phyloP scores from a whole-genome alignment of 2,113 vertebrate species.

The Pomatorhinus ruficollis region DNA sequence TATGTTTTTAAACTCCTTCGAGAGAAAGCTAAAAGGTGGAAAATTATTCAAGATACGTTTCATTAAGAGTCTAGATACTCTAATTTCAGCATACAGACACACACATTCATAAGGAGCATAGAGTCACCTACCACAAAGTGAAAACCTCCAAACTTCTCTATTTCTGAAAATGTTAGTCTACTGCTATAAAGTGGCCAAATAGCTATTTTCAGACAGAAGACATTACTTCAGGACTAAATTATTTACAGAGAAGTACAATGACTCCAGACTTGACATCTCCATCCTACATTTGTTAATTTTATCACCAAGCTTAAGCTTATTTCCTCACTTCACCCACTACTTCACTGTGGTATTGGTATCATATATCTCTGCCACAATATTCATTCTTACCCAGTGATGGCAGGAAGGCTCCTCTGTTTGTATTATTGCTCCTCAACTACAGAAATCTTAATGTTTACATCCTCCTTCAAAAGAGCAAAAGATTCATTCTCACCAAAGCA shows the following conservation, averaged over 20 bases:
- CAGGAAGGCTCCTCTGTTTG: not conserved
- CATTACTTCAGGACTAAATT: constrained; percentile 16
- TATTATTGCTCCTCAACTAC: accelerated
- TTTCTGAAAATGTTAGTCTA: not conserved
- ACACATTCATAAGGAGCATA: not conserved
- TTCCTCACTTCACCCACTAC: constrained; percentile 28
- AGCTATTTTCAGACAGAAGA: constrained; percentile 10
- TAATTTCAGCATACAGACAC: not conserved
- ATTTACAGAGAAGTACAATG: not conserved
- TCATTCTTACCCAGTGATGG: not conserved
- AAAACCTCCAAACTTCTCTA: not conserved
- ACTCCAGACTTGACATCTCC: not conserved
- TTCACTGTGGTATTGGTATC: not conserved
- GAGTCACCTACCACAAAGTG: not conserved
- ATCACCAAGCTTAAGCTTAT: not conserved
- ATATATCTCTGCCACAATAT: not conserved
- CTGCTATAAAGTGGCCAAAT: not conserved
- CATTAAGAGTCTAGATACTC: not conserved
- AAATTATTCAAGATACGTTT: not conserved
- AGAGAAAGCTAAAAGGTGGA: not conserved
- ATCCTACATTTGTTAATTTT: constrained; percentile 21
- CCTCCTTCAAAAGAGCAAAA: not conserved
- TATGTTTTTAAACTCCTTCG: not conserved
- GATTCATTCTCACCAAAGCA: not conserved
- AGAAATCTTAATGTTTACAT: not conserved